Evolutionary conservation across 2,797 vertebrate species (phyloP).

Genomic region (Scolopax rusticola): DNA sequence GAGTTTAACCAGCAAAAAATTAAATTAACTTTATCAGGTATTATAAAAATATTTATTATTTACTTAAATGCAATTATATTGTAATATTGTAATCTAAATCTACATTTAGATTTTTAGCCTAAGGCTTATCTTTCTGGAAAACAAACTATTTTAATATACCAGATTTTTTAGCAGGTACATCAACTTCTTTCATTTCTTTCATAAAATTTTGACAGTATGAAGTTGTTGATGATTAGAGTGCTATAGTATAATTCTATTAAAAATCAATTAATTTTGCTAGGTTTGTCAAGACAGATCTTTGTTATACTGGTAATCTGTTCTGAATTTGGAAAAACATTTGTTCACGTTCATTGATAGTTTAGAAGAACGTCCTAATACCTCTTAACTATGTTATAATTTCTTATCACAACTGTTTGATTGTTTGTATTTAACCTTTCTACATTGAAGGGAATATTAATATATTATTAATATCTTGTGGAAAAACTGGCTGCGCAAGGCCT

Average conservation of each 20-base stretch:
- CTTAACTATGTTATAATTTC: background rate
- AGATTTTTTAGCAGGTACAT: background rate
- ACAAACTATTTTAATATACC: background rate
- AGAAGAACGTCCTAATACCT: background rate
- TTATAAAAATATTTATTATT: background rate
- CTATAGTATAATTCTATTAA: background rate
- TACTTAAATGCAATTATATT: background rate
- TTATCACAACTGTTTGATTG: background rate
- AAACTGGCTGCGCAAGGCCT: too few relatives aligned
- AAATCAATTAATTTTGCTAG: background rate
- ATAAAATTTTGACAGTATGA: background rate
- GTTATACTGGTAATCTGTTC: background rate
- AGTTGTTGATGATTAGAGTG: background rate
- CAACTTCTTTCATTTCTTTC: background rate
- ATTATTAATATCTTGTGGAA: too few relatives aligned
- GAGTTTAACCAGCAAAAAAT: background rate
- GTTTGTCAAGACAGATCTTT: background rate
- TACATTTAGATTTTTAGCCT: background rate
- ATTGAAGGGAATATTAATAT: background rate
- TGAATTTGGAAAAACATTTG: background rate
- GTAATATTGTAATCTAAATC: background rate
- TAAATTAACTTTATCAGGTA: background rate
- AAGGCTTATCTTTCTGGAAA: background rate
- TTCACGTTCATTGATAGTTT: background rate
- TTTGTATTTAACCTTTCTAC: background rate